Percentiles rank a stretch among this genome's conserved stretches.
phyloP scores from a whole-genome alignment of 2,888 invertebrate species.

The Habroteleia sp. region DNA sequence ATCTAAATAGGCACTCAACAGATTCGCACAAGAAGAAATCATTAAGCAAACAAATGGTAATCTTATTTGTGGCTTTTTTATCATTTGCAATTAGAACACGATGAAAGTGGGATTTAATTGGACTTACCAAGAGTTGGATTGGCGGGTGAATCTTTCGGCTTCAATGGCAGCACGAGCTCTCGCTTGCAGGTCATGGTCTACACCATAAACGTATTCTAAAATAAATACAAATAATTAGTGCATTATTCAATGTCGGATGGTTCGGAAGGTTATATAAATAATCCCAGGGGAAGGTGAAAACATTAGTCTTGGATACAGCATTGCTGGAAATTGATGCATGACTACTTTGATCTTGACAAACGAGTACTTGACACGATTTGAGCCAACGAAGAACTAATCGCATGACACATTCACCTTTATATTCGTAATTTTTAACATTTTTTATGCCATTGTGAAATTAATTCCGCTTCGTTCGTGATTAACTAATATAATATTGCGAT shows the following conservation, averaged over 20 bases:
- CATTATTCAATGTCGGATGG: conserved; percentile 42
- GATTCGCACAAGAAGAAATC: too few relatives aligned
- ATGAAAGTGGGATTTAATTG: not conserved
- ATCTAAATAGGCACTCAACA: too few relatives aligned
- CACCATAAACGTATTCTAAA: conserved; percentile 78
- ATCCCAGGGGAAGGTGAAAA: conserved; percentile 44
- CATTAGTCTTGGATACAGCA: conserved; percentile 27
- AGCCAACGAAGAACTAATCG: conserved; percentile 21
- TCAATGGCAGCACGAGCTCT: conserved; percentile 79
- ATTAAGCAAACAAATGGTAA: too few relatives aligned
- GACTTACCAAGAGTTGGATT: conserved; percentile 72
- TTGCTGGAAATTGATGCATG: conserved; percentile 50
- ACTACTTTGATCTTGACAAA: conserved; percentile 57
- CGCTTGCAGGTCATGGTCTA: conserved; percentile 79
- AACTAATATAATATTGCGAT: conserved; percentile 15
- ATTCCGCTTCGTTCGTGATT: conserved; percentile 36
- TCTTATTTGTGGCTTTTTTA: too few relatives aligned
- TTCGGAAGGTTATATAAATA: conserved; percentile 39
- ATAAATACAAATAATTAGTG: conserved; percentile 61
- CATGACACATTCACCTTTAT: conserved; percentile 44
- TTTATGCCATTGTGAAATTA: conserved; percentile 14
- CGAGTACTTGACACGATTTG: conserved; percentile 59
- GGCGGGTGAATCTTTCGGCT: conserved; percentile 75
- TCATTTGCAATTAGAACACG: too few relatives aligned
- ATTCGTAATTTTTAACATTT: conserved; percentile 45